Conservation (phyloP, 1,140 invertebrate species). For the Drosophila triauraria region DNA sequence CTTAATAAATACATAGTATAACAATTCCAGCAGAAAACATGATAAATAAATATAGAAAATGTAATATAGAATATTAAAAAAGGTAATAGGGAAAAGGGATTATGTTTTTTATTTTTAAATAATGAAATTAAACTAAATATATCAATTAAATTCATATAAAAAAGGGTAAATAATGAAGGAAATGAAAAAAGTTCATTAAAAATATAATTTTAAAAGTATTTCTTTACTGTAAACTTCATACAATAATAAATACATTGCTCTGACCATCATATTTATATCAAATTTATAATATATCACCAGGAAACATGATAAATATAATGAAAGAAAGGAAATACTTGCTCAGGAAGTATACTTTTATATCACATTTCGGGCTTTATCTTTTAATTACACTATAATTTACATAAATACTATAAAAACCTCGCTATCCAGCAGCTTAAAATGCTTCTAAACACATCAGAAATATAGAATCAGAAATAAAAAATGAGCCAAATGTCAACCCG, state of each 20-base stretch:
- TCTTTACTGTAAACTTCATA: neutral
- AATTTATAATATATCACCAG: neutral
- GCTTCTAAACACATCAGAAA: constrained; percentile 5
- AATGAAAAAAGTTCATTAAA: no score
- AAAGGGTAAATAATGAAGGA: no score
- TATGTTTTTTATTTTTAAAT: no score
- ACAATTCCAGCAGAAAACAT: no score
- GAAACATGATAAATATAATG: neutral
- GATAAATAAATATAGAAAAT: no score
- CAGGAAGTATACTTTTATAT: no score
- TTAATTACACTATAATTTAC: no score
- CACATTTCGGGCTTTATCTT: neutral
- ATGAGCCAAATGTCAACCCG: constrained; percentile 17
- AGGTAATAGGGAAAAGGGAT: no score
- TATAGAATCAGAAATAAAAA: neutral
- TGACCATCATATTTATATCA: neutral
- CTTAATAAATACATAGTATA: no score
- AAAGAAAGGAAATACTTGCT: neutral
- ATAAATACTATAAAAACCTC: neutral
- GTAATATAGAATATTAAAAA: no score
- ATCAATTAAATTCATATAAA: no score
- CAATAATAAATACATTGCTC: neutral
- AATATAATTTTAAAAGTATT: no score
- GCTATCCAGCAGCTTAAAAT: constrained; percentile 10
- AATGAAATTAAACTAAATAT: neutral